Evolutionary conservation across 2,888 invertebrate genomes (phyloP).

Genomic region (Beris chalybata): DNA sequence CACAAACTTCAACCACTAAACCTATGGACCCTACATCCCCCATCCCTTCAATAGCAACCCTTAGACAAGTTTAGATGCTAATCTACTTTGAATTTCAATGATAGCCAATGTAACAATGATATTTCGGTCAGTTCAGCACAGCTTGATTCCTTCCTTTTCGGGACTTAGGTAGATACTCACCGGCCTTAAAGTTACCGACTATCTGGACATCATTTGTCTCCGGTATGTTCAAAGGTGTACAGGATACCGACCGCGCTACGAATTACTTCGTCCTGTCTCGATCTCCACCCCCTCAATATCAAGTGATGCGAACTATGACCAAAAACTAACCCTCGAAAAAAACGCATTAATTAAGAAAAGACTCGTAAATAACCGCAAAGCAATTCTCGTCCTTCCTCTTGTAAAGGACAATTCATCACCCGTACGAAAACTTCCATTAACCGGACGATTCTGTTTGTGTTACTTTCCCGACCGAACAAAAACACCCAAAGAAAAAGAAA

Average conservation of each 20-base stretch:
- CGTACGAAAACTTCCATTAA: slow-evolving; percentile 12
- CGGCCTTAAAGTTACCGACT: too few species aligned
- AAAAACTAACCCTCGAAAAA: slow-evolving; percentile 13
- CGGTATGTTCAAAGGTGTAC: neutral
- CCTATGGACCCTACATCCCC: neutral
- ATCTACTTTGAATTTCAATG: slow-evolving; percentile 36
- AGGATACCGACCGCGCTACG: neutral
- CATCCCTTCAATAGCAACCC: neutral
- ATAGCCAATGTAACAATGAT: slow-evolving; percentile 34
- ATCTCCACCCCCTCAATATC: neutral
- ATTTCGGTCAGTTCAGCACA: slow-evolving; percentile 27
- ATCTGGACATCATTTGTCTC: too few species aligned
- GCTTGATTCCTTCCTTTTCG: slow-evolving; percentile 35
- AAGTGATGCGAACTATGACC: neutral
- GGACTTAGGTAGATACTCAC: neutral
- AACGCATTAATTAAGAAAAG: slow-evolving; percentile 37
- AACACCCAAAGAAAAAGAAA: slow-evolving; percentile 9
- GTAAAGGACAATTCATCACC: slow-evolving; percentile 17
- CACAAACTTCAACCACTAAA: neutral
- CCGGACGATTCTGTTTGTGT: neutral
- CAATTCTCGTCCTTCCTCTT: neutral
- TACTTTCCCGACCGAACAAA: neutral
- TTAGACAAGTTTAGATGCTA: slow-evolving; percentile 6
- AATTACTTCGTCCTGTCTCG: neutral
- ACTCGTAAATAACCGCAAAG: slow-evolving; percentile 35